These are phyloP conservation scores for Falco columbarius DNA, from an alignment of 2,797 vertebrate species.

Conservation along the genomic window DNA sequence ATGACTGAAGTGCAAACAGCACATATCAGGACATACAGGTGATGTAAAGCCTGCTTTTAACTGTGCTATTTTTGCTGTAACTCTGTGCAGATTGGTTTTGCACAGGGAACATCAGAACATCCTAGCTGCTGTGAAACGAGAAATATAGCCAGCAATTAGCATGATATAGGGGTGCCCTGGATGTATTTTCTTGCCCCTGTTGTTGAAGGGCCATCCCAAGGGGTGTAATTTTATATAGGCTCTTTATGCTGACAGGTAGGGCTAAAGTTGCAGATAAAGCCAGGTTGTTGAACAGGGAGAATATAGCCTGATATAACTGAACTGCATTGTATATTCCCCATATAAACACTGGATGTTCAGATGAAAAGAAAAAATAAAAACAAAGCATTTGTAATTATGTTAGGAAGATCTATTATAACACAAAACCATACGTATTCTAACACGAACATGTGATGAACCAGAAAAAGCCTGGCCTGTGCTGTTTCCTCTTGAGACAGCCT, in stretches of 20 bases:
- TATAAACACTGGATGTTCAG: not conserved
- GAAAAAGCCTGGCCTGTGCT: slow-evolving; percentile 21
- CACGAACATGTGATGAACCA: not conserved
- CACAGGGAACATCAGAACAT: not conserved
- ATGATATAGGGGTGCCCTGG: not conserved
- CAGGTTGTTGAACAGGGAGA: not conserved
- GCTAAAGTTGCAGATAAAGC: not conserved
- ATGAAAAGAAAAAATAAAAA: not conserved
- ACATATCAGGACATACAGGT: not conserved
- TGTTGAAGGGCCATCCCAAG: not conserved
- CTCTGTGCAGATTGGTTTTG: not conserved
- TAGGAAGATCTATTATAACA: not conserved
- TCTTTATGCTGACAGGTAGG: not conserved
- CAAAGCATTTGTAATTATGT: not conserved
- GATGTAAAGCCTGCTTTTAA: not conserved
- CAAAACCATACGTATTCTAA: not conserved
- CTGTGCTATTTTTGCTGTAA: not conserved
- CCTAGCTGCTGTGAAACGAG: not conserved
- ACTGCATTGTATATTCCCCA: not conserved
- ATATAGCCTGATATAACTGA: not conserved
- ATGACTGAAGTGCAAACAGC: not conserved
- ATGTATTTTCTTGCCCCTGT: not conserved
- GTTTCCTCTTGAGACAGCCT: not conserved
- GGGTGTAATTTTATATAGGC: not conserved
- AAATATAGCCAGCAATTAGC: not conserved